Percentiles rank a stretch among this genome's conserved stretches.
Evolutionary conservation across 2,888 invertebrate genomes (phyloP).

Genomic region (Cylindroiulus punctatus): DNA sequence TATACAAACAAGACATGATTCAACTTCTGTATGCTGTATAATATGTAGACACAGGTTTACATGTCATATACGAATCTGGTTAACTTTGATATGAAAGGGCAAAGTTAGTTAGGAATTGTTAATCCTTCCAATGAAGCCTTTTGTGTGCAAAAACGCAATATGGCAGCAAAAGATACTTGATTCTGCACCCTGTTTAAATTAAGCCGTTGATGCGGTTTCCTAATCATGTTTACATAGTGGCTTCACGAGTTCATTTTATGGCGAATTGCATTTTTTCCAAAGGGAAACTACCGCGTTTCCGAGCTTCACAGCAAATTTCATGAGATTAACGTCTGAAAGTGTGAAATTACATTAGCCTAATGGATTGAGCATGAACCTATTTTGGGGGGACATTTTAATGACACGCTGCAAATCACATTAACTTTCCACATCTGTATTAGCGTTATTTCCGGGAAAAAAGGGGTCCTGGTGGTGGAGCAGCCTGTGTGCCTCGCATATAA

Average conservation of each 20-base stretch:
- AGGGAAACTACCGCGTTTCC: neutral
- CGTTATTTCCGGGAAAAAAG: neutral
- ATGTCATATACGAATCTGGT: too few species aligned
- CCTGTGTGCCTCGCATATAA: neutral
- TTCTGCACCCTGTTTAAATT: neutral
- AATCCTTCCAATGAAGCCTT: too few species aligned
- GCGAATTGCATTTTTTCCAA: neutral
- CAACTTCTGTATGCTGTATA: too few species aligned
- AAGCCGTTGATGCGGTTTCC: constrained; percentile 11
- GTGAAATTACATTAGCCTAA: constrained; percentile 15
- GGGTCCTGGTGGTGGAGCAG: too few species aligned
- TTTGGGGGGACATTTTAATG: constrained; percentile 10
- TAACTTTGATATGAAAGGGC: too few species aligned
- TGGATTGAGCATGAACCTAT: constrained; percentile 1
- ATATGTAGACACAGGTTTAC: too few species aligned
- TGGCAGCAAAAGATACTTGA: too few species aligned
- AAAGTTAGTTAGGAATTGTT: too few species aligned
- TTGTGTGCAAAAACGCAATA: too few species aligned
- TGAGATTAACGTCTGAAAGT: constrained; percentile 28
- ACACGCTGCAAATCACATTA: constrained; percentile 5
- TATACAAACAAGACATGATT: too few species aligned
- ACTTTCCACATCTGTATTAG: neutral
- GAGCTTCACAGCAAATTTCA: neutral
- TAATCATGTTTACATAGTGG: constrained; percentile 21
- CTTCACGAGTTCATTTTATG: constrained; percentile 20